A percentile compares a stretch with the other conserved stretches of the same genome.
Evolutionary conservation across 2,888 invertebrate species (phyloP).

Genomic region (Pediacus dermestoides): DNA sequence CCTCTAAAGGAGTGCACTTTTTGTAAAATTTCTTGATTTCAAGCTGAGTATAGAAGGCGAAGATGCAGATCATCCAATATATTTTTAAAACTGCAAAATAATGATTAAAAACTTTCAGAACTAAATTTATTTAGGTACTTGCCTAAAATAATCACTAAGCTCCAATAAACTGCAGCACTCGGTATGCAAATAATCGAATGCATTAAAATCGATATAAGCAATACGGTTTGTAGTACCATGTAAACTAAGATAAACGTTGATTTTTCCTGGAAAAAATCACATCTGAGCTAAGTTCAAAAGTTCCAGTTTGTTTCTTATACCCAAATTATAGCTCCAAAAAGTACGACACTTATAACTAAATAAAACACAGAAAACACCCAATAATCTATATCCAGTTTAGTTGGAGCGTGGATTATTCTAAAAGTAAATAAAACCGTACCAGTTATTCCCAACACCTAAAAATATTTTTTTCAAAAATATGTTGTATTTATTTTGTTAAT

Average conservation of each 20-base stretch:
- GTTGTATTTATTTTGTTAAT: constrained; percentile 3
- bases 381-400: constrained; percentile 17
- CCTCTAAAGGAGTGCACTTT: too few relatives aligned
- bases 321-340: constrained; percentile 22
- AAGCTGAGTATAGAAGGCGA: constrained; percentile 24
- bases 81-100: constrained; percentile 25
- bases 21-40: too few relatives aligned
- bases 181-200: constrained; percentile 1
- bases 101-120: neutral
- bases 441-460: constrained; percentile 18
- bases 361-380: constrained; percentile 21
- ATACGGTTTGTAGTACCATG: neutral
- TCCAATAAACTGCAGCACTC: neutral
- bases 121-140: constrained; percentile 1
- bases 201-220: constrained; percentile 3
- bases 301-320: constrained; percentile 12
- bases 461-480: constrained; percentile 7
- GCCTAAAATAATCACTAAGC: neutral
- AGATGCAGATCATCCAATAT: constrained; percentile 30
- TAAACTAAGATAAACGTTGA: constrained; percentile 6
- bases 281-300: neutral
- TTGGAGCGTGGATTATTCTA: constrained; percentile 10
- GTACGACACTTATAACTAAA: constrained; percentile 17
- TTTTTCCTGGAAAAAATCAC: constrained; percentile 19
- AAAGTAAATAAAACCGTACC: constrained; percentile 19